A percentile compares a stretch with the other conserved stretches of the same genome.
phyloP scores from a whole-genome alignment of 2,797 vertebrate species.

The Semaprochilodus insignis region DNA sequence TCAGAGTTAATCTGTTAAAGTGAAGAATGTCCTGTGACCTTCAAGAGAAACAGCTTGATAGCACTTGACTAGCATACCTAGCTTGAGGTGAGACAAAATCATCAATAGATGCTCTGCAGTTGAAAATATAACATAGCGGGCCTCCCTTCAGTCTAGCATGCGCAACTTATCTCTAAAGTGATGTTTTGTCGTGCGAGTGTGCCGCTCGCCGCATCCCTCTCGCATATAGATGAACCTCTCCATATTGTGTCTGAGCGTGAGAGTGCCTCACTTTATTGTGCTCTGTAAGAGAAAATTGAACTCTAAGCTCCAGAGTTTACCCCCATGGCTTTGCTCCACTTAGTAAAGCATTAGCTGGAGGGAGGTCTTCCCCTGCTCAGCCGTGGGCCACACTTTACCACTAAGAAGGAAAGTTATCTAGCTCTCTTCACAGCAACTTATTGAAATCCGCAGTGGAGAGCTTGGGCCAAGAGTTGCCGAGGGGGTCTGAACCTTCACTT shows the following conservation, averaged over 20 bases:
- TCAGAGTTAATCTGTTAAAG: not conserved
- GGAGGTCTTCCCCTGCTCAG: not conserved
- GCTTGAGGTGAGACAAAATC: not conserved
- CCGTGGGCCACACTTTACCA: not conserved
- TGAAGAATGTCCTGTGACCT: not conserved
- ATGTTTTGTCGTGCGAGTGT: not conserved
- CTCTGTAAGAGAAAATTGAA: slow-evolving; percentile 12
- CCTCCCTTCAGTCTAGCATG: not conserved
- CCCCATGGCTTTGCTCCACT: slow-evolving; percentile 9
- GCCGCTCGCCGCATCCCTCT: not conserved
- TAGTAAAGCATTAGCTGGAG: not conserved
- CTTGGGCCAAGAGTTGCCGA: not conserved
- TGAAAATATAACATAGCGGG: not conserved
- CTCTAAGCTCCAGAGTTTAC: slow-evolving; percentile 21
- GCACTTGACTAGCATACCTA: not conserved
- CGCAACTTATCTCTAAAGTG: not conserved
- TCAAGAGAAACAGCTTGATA: not conserved
- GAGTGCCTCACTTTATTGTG: slow-evolving; percentile 9
- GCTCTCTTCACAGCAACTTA: not conserved
- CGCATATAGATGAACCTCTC: not conserved
- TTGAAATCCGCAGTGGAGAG: not conserved
- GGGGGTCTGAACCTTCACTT: not conserved
- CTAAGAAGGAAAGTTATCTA: not conserved
- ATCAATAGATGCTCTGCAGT: not conserved
- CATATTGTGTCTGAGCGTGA: not conserved